Percentiles rank a stretch among this genome's conserved stretches.
phyloP scores from a whole-genome alignment of 2,888 invertebrate species.

The Sphaerophoria taeniata region DNA sequence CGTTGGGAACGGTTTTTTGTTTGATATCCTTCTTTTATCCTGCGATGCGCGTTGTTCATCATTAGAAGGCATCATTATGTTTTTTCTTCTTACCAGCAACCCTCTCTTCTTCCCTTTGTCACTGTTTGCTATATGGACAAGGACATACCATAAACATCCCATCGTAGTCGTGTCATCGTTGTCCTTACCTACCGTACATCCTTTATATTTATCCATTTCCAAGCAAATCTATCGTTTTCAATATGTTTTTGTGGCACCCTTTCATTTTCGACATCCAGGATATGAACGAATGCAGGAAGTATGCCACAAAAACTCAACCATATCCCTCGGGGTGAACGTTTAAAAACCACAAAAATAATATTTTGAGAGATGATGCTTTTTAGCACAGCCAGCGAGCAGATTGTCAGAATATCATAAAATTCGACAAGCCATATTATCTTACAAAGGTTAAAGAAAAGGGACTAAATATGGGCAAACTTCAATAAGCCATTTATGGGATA shows the following conservation, averaged over 20 bases:
- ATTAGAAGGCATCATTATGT: conserved; percentile 31
- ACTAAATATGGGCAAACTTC: conserved; percentile 15
- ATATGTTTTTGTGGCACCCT: conserved; percentile 59
- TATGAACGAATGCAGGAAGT: conserved; percentile 44
- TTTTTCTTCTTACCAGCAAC: conserved; percentile 37
- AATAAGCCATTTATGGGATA: conserved; percentile 22
- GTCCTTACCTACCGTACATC: conserved; percentile 23
- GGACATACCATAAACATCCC: conserved; percentile 64
- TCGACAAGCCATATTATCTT: too few relatives aligned
- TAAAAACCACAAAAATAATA: conserved; percentile 68
- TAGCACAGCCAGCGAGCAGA: conserved; percentile 19
- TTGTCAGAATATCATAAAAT: not conserved
- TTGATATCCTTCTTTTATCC: conserved; percentile 13
- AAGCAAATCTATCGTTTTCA: conserved; percentile 30
- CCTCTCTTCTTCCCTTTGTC: conserved; percentile 25
- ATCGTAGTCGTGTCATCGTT: not conserved
- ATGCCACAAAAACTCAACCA: conserved; percentile 1
- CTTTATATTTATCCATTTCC: conserved; percentile 40
- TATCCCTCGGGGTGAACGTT: conserved; percentile 59
- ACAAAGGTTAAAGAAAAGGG: conserved; percentile 1
- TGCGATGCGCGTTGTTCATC: conserved; percentile 31
- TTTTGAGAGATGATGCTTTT: conserved; percentile 61
- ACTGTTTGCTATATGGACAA: conserved; percentile 58
- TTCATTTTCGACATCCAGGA: conserved; percentile 30
- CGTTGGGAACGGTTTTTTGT: conserved; percentile 56